A percentile compares a stretch with the other conserved stretches of the same genome.
Evolutionary conservation across 2,113 vertebrate species (phyloP).

Genomic region (Coturnix japonica): DNA sequence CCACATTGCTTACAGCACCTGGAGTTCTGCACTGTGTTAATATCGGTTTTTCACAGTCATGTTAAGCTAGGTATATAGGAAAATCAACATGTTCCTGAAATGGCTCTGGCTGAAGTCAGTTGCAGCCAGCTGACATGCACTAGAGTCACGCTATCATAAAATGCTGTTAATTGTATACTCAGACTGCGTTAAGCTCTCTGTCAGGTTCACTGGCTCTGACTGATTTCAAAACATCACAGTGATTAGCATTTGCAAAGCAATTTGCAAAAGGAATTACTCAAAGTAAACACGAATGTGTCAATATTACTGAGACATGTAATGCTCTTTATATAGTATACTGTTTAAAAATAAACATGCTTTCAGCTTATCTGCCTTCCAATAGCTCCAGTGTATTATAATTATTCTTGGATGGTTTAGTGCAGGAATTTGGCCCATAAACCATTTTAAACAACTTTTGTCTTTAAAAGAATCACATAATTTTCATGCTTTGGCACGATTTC

Average conservation of each 20-base stretch:
- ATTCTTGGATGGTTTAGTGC: conserved; percentile 28
- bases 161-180: background rate
- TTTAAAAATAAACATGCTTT: conserved; percentile 36
- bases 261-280: conserved; percentile 14
- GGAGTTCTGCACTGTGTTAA: accelerated
- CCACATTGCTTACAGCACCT: background rate
- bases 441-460: conserved; percentile 30
- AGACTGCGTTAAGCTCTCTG: background rate
- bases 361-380: conserved; percentile 11
- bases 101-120: background rate
- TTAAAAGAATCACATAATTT: conserved; percentile 45
- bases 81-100: background rate
- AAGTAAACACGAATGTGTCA: conserved; percentile 17
- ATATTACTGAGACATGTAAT: background rate
- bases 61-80: background rate
- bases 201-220: background rate
- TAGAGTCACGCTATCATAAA: background rate
- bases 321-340: background rate
- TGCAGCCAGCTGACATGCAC: background rate
- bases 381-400: conserved; percentile 15
- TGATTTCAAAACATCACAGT: background rate
- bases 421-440: background rate
- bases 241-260: background rate
- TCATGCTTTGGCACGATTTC: conserved; percentile 58
- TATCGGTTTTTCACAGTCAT: background rate